These are phyloP conservation scores for Zygaena filipendulae DNA, from an alignment of 2,888 invertebrate species.

Conservation along the genomic window DNA sequence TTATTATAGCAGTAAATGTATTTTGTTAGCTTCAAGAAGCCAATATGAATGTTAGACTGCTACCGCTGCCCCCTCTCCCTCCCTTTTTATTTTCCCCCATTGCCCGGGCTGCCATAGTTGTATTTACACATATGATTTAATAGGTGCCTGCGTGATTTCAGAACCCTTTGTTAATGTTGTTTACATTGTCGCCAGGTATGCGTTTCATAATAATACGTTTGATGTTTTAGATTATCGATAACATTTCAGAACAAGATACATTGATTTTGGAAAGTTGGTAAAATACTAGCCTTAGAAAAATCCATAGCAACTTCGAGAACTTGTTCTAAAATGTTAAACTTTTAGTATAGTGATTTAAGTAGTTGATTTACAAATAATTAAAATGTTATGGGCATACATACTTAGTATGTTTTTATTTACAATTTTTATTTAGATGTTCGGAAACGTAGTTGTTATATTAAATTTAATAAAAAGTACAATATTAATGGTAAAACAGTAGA, in stretches of 20 bases:
- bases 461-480: too few relatives aligned
- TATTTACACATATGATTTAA: slow-evolving; percentile 55
- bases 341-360: too few relatives aligned
- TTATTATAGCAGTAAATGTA: slow-evolving; percentile 63
- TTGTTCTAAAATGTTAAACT: too few relatives aligned
- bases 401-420: too few relatives aligned
- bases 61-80: slow-evolving; percentile 50
- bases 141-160: slow-evolving; percentile 65
- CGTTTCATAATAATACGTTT: slow-evolving; percentile 53
- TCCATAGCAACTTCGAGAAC: too few relatives aligned
- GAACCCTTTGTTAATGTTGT: slow-evolving; percentile 66
- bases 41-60: slow-evolving; percentile 68
- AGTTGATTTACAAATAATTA: too few relatives aligned
- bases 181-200: slow-evolving; percentile 71
- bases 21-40: slow-evolving; percentile 67
- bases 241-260: slow-evolving; percentile 8
- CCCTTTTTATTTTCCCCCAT: slow-evolving; percentile 52
- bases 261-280: slow-evolving; percentile 2
- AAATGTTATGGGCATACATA: too few relatives aligned
- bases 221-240: slow-evolving; percentile 27
- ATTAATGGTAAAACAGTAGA: too few relatives aligned
- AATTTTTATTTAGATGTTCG: too few relatives aligned
- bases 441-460: too few relatives aligned
- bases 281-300: neutral
- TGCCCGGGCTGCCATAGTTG: slow-evolving; percentile 64